phyloP scores from a whole-genome alignment of 2,113 vertebrate genomes.

The Heliornis fulica region DNA sequence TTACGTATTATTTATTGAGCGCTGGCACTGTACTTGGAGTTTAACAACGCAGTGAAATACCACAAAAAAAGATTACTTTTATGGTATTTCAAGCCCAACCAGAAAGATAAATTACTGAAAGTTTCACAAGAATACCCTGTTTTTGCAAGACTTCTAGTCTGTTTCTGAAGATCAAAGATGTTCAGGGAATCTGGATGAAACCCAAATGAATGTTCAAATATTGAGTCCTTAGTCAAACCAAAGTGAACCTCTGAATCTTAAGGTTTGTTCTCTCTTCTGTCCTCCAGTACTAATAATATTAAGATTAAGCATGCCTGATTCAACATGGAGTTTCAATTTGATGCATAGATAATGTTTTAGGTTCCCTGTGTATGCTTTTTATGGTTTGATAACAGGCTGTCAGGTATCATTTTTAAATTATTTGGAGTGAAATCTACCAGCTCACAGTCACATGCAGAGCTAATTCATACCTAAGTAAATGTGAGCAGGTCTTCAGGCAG shows the following conservation, averaged over 20 bases:
- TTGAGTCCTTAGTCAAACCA: background rate
- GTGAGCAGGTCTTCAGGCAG: background rate
- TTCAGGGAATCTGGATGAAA: background rate
- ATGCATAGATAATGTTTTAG: background rate
- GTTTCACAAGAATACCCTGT: conserved; percentile 33
- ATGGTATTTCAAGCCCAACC: background rate
- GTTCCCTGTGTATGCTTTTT: background rate
- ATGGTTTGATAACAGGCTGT: background rate
- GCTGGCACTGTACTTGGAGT: background rate
- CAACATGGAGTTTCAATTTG: background rate
- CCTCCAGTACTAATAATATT: background rate
- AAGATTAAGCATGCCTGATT: background rate
- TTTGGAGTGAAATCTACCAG: background rate
- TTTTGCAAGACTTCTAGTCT: conserved; percentile 22
- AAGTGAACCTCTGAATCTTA: background rate
- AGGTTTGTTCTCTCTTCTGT: background rate
- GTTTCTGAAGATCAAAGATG: conserved; percentile 25
- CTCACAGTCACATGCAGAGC: background rate
- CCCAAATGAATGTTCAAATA: background rate
- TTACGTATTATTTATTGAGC: conserved; percentile 34
- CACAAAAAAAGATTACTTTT: conserved; percentile 17
- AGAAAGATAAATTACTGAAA: conserved; percentile 42
- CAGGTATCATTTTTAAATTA: background rate
- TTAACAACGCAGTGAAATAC: conserved; percentile 16
- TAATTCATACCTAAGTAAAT: background rate